Evolutionary conservation across 2,797 vertebrate species (phyloP), one percentile per base, ranked within the genome.

Genomic region (Clarias fuscus): DNA sequence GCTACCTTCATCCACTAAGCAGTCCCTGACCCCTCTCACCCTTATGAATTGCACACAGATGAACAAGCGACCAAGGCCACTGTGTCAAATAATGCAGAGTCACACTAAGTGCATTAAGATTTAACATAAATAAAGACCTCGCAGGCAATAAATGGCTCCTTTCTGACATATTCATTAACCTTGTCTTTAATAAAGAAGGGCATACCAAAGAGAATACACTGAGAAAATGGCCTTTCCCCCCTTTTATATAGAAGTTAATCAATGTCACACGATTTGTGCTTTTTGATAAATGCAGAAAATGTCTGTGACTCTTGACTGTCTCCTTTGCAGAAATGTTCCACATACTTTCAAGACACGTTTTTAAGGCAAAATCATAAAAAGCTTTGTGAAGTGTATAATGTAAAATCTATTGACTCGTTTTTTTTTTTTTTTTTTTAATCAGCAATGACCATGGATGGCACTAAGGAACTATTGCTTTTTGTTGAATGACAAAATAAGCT

Each of bases 121-220:
- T 92, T 92, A 91, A 90, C 89, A 92, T 92, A 92, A 91, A 93
- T 93, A 92, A 91, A 90, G 90, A 91, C 88, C 84, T 89, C 89
- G 17, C 84, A 75, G 84, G 72, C 61, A 8, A 81, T 1, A 86
- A 81, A 87, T 86, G 89, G 71, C 84, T 88, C 92, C 81, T 82
- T 53, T 68, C 59, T 85, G 87, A 81, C 83, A 82, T 89, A 89
- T 92, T 92, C 91, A 94, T 93, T 94, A 93, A 94, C 92, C 90
- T 88, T 91, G 91, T 91, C 90, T 91, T 83, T 67, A 65, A 33
- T 30, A 90, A 86, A 90, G 86, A 91, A 83, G 89, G 13, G 86
- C 81, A 90, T 83, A 90, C 87, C 86, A 88, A 93, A 91, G 88
- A 88, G 88, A 86, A 88, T 77, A 86, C 89, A 87, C 90, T 84